Evolutionary conservation across 2,888 invertebrate species (phyloP).

Genomic region (Globia sparganii): DNA sequence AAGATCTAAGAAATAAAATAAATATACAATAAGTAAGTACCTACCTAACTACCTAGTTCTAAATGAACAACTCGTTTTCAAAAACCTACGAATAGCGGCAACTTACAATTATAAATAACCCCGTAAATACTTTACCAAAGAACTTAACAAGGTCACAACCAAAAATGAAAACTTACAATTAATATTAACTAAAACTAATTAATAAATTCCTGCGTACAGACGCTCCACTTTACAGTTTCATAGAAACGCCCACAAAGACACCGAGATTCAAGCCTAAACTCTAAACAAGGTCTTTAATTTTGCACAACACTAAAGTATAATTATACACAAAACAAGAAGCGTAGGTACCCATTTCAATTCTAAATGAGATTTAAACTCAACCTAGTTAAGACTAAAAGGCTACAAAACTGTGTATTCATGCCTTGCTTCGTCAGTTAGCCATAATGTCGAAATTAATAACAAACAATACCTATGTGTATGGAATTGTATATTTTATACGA

Average conservation of each 20-base stretch:
- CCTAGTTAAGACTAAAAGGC: slow-evolving; percentile 44
- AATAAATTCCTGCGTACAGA: slow-evolving; percentile 33
- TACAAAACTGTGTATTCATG: slow-evolving; percentile 35
- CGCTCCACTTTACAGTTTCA: slow-evolving; percentile 7
- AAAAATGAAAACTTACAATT: slow-evolving; percentile 35
- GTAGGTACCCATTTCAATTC: slow-evolving; percentile 54
- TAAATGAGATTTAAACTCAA: slow-evolving; percentile 59
- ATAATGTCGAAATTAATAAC: slow-evolving; percentile 59
- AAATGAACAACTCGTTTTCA: not conserved
- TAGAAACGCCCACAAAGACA: slow-evolving; percentile 32
- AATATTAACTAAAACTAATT: slow-evolving; percentile 49
- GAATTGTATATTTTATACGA: slow-evolving; percentile 28
- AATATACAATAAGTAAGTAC: too few relatives aligned
- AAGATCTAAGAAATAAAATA: too few relatives aligned
- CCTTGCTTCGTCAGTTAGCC: slow-evolving; percentile 42
- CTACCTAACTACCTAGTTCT: too few relatives aligned
- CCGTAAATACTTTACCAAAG: not conserved
- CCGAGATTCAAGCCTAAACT: slow-evolving; percentile 31
- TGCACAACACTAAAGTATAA: slow-evolving; percentile 43
- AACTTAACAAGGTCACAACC: slow-evolving; percentile 19
- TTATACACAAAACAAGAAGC: slow-evolving; percentile 29
- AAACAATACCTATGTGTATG: slow-evolving; percentile 39
- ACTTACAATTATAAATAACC: not conserved
- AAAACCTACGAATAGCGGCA: not conserved
- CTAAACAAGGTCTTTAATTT: slow-evolving; percentile 49